Percentiles rank a stretch among this genome's conserved stretches.
Conservation (phyloP, 1,140 invertebrate species). For the Cydia strobilella region DNA sequence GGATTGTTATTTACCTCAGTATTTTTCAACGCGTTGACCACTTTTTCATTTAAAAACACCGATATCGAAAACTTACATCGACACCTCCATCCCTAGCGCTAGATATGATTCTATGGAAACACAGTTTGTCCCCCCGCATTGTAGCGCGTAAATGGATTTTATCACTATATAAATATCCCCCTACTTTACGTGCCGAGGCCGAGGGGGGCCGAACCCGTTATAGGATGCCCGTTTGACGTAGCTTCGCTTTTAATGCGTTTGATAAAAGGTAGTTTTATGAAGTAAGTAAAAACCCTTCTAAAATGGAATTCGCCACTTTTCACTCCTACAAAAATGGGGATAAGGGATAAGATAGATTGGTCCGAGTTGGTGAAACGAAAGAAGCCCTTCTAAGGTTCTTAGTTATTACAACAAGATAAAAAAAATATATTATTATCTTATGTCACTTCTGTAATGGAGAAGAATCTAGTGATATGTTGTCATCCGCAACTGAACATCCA, state of each 20-base stretch:
- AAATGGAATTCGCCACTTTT: not conserved
- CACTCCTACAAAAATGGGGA: not conserved
- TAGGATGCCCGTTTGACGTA: not conserved
- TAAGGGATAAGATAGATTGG: not conserved
- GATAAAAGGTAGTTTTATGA: not conserved
- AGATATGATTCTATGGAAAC: conserved; percentile 77
- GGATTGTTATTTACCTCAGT: no score
- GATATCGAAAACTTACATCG: conserved; percentile 45
- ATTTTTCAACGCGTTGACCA: no score
- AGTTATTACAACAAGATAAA: no score
- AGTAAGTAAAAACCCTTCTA: not conserved
- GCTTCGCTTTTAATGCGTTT: conserved; percentile 4
- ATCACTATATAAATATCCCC: conserved; percentile 74
- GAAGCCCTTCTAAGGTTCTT: no score
- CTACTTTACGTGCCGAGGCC: conserved; percentile 53
- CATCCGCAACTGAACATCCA: no score
- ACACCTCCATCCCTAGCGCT: conserved; percentile 43
- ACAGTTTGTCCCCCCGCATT: conserved; percentile 74
- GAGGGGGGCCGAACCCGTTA: conserved; percentile 42
- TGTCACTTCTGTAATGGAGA: no score
- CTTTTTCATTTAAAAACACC: not conserved
- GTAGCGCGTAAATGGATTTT: conserved; percentile 75
- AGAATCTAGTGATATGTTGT: no score
- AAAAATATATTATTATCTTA: no score
- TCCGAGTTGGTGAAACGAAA: no score